Percentiles rank a stretch among this genome's conserved stretches.
Evolutionary conservation across 2,797 vertebrate species (phyloP).

Genomic region (Premnoplex brunnescens): DNA sequence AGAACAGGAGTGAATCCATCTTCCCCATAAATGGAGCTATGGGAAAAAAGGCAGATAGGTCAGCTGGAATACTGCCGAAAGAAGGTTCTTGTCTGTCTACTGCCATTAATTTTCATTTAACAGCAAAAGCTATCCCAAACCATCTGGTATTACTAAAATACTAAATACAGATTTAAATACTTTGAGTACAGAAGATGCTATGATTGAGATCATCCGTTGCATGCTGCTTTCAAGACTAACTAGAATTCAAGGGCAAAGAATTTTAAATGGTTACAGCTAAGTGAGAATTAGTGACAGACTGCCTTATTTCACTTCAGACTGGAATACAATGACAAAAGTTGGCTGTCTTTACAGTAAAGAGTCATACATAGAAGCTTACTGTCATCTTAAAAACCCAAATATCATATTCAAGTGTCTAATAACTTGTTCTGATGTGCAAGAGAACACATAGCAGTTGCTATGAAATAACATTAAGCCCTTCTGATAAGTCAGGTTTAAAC

Average conservation of each 20-base stretch:
- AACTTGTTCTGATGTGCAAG: background rate
- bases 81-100: conserved; percentile 33
- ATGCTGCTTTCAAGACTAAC: conserved; percentile 50
- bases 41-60: conserved; percentile 35
- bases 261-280: conserved; percentile 56
- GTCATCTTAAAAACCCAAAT: background rate
- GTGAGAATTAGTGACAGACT: conserved; percentile 7
- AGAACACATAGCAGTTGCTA: background rate
- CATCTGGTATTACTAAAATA: conserved; percentile 66
- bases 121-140: background rate
- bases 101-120: conserved; percentile 28
- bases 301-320: conserved; percentile 34
- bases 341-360: background rate
- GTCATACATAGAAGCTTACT: background rate
- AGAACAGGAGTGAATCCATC: conserved; percentile 20
- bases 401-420: background rate
- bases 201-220: conserved; percentile 49
- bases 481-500: background rate
- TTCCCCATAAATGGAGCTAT: conserved; percentile 48
- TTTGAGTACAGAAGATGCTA: conserved; percentile 37
- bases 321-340: background rate
- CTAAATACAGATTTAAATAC: conserved; percentile 40
- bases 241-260: conserved; percentile 35
- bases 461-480: background rate
- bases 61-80: conserved; percentile 54